Evolutionary conservation across 2,797 vertebrate species (phyloP), one percentile per base, ranked within the genome.

Genomic region (Sandelia bainsii): DNA sequence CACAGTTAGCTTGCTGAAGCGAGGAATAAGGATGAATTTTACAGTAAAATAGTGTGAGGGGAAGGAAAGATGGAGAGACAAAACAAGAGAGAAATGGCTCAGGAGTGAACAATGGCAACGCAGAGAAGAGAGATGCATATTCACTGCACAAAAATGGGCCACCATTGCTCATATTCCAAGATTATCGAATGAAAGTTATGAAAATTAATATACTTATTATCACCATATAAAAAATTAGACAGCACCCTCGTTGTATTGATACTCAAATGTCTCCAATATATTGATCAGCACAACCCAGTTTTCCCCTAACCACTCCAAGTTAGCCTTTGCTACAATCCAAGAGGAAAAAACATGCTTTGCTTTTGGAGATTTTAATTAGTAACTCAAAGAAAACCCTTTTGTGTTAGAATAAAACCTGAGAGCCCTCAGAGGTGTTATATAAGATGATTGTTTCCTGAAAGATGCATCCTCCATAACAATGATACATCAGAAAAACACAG

Each of bases 191-290:
- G 75, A 69, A 82, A 76, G 78, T 85, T 87, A 92, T 92, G 89
- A 92, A 91, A 92, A 93, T 92, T 85, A 92, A 93, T 93, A 89
- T 80, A 83, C 79, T 89, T 90, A 91, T 92, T 93, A 92, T 91
- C 84, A 89, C 85, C 85, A 72, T 81, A 88, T 92, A 87, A 92
- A 91, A 87, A 91, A 93, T 90, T 87, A 90, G 82, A 91, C 77
- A 45, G 75, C 25, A 1, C 19, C 8, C 63, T 77, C 62, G 32
- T 83, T 78, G 79, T 75, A 90, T 86, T 86, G 86, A 92, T 89
- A 87, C 88, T 87, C 86, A 91, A 88, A 91, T 79, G 77, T 70
- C 48, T 83, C 86, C 88, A 56, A 92, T 90, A 88, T 79, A 92
- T 91, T 84, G 91, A 92, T 81, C 69, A 50, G 22, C 44, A 29